A percentile compares a stretch with the other conserved stretches of the same genome.
phyloP scores from a whole-genome alignment of 2,888 invertebrate genomes.

The Osedax frankpressi region DNA sequence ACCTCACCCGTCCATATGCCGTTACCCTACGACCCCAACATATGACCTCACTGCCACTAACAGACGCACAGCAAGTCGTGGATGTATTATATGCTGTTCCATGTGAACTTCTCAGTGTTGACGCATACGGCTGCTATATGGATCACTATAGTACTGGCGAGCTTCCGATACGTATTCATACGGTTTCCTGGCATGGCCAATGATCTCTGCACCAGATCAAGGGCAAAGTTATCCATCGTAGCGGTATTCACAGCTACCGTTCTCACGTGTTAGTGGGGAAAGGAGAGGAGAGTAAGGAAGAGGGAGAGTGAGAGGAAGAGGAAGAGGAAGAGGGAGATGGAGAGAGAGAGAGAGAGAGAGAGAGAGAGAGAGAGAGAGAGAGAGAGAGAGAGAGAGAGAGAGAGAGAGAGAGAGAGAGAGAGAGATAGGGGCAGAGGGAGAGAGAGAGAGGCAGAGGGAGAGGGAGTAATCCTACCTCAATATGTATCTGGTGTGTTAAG shows the following conservation, averaged over 20 bases:
- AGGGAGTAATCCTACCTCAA: too few species aligned
- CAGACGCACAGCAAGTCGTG: conserved; percentile 39
- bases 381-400: too few species aligned
- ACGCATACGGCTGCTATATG: conserved; percentile 82
- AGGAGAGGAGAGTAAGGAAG: neutral
- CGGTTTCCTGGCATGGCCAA: conserved; percentile 68
- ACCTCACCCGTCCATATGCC: too few species aligned
- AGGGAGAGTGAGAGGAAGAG: too few species aligned
- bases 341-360: too few species aligned
- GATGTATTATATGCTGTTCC: conserved; percentile 53
- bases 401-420: too few species aligned
- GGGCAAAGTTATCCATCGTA: conserved; percentile 68
- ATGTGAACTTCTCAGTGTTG: conserved; percentile 74
- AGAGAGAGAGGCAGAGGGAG: too few species aligned
- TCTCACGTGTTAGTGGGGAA: conserved; percentile 53
- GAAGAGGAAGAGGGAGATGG: too few species aligned
- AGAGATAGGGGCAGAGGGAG: too few species aligned
- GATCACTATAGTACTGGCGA: conserved; percentile 77
- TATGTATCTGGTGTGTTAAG: too few species aligned
- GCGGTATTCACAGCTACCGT: conserved; percentile 69
- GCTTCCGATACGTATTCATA: conserved; percentile 67
- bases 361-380: too few species aligned
- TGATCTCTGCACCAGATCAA: conserved; percentile 66
- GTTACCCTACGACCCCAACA: conserved; percentile 39
- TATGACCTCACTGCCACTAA: conserved; percentile 30